Conservation (phyloP, 64 coral and sea anemone genomes). For the Stichodactyla mertensii region DNA sequence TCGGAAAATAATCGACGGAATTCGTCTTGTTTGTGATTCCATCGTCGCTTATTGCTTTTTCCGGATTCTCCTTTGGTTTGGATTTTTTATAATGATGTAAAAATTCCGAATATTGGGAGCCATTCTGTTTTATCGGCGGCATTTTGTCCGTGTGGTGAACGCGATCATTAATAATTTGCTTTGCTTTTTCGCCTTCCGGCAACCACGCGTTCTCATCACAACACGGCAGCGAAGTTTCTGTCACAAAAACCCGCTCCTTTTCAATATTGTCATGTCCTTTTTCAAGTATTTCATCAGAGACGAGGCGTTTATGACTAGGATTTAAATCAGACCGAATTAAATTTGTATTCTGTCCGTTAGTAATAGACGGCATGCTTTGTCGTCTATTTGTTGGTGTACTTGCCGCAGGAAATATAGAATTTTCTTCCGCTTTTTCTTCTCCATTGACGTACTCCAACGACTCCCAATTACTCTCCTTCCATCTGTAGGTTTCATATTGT, state of each 20-base stretch:
- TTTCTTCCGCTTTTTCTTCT: conserved; percentile 9
- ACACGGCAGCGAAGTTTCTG: conserved; percentile 16
- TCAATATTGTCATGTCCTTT: neutral
- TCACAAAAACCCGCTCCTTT: conserved; percentile 58
- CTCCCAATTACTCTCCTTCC: conserved; percentile 19
- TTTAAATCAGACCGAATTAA: conserved; percentile 52
- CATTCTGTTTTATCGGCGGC: conserved; percentile 25
- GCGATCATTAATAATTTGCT: neutral
- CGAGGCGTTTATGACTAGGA: conserved; percentile 20
- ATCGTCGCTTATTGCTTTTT: conserved; percentile 25
- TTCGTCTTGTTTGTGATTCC: neutral
- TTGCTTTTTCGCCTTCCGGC: conserved; percentile 9
- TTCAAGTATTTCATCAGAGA: conserved; percentile 1
- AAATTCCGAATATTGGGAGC: neutral
- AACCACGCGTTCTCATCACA: neutral
- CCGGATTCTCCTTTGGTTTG: neutral
- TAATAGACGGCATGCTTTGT: conserved; percentile 22
- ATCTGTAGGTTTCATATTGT: conserved; percentile 29
- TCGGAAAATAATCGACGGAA: neutral
- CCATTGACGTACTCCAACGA: conserved; percentile 19
- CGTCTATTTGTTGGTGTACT: neutral
- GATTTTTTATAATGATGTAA: conserved; percentile 13
- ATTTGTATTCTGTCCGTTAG: conserved; percentile 39
- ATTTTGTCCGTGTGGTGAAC: conserved; percentile 12
- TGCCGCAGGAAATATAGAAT: neutral